phyloP scores from a whole-genome alignment of 2,797 vertebrate species.

The Chelon auratus region DNA sequence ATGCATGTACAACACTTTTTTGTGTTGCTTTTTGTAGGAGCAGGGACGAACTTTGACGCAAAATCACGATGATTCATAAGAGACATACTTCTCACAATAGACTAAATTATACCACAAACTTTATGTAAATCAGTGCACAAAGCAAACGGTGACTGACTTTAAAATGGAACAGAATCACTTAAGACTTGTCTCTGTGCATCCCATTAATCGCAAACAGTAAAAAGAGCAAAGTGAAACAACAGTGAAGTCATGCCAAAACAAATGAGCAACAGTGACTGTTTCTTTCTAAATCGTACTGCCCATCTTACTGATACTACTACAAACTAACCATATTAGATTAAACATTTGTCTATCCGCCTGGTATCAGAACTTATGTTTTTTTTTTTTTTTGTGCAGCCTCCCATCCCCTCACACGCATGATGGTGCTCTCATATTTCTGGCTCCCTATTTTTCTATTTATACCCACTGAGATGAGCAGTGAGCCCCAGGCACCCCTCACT shows the following conservation, averaged over 20 bases:
- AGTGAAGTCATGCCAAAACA: constrained; percentile 9
- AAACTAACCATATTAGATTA: not conserved
- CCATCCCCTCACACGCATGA: constrained; percentile 53
- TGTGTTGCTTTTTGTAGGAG: constrained; percentile 8
- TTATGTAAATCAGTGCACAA: not conserved
- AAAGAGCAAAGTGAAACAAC: not conserved
- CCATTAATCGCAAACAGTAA: constrained; percentile 16
- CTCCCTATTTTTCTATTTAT: constrained; percentile 79
- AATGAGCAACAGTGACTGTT: not conserved
- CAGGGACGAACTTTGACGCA: not conserved
- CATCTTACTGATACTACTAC: not conserved
- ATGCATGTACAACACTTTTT: not conserved
- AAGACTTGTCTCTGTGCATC: not conserved
- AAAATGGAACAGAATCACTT: not conserved
- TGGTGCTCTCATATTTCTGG: constrained; percentile 67
- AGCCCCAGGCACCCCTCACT: constrained; percentile 73
- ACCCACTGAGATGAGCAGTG: constrained; percentile 77
- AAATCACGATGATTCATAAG: not conserved
- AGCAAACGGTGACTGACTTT: not conserved
- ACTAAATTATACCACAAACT: not conserved
- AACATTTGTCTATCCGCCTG: constrained; percentile 51
- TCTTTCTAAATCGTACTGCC: not conserved
- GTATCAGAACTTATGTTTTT: constrained; percentile 38
- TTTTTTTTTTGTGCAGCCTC: constrained; percentile 40
- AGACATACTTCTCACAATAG: not conserved